Evolutionary conservation across 2,113 vertebrate species (phyloP), one percentile per base, ranked within the genome.

Genomic region (Mionectes macconnelli): DNA sequence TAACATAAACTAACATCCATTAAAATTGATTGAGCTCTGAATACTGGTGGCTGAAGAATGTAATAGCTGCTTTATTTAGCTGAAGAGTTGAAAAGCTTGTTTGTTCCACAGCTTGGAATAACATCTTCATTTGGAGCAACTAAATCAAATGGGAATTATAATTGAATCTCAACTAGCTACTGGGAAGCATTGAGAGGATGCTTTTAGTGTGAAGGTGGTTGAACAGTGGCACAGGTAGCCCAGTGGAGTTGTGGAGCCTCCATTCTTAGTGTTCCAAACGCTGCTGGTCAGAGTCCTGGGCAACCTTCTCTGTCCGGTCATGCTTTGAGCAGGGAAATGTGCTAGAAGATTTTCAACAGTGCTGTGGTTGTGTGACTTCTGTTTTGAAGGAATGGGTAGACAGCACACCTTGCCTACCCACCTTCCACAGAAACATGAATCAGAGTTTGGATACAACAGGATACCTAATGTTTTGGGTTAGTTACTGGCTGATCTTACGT

Each of bases 101-200:
- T 87, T 87, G 42, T 82, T 82, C 35, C 13, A 2, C 50, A 27
- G 49, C 30, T 88, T 79, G 44, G 33, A 72, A 68, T 68, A 90
- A 53, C 66, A n/a, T 90, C 45, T 93, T 85, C 35, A 76, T 96
- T 92, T 86, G 75, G 63, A 85, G 53, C 49, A 90, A 8, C 79
- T 86, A 68, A 94, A 69, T 88, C 39, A 83, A 76, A 37, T 44
- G 63, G 44, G n/a, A 24, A 49, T 91, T 82, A 7, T 60, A 81
- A 75, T 4, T 72, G 35, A 75, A 64, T 91, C 68, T 67, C 35
- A 83, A 0, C 12, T 76, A 35, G n/a, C 30, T 93, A 24, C 72
- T 35, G 63, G 30, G 44, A 76, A 44, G 57, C 42, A 35, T 55
- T 49, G 81, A 6, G 50, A 70, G 57, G 76, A 23, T 12, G 6